These are phyloP conservation scores for Neodon shergylaensis DNA, from an alignment of 2,113 vertebrate genomes.

Conservation along the genomic window DNA sequence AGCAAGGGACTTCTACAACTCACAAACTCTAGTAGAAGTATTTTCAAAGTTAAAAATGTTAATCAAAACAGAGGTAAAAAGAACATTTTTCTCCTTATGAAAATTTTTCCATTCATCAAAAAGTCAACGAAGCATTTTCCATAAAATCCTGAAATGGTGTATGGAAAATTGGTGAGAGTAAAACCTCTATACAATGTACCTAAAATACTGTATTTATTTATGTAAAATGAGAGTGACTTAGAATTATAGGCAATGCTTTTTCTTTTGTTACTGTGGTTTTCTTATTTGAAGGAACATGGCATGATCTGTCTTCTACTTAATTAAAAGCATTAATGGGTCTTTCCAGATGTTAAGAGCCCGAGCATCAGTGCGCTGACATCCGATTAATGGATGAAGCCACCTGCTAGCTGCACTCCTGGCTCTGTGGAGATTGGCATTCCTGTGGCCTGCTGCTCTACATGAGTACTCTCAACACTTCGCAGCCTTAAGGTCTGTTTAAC, in stretches of 20 bases:
- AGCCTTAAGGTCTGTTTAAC: slow-evolving; percentile 93
- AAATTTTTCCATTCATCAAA: slow-evolving; percentile 80
- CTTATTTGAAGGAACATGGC: slow-evolving; percentile 86
- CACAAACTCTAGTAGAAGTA: slow-evolving; percentile 78
- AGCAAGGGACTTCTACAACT: too few species aligned
- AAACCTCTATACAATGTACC: slow-evolving; percentile 83
- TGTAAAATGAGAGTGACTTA: slow-evolving; percentile 86
- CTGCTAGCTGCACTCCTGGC: slow-evolving; percentile 95
- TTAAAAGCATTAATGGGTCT: slow-evolving; percentile 92
- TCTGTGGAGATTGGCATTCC: slow-evolving; percentile 95
- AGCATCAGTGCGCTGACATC: slow-evolving; percentile 92
- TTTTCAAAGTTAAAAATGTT: slow-evolving; percentile 80
- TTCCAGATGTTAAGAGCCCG: slow-evolving; percentile 90
- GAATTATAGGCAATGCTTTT: slow-evolving; percentile 86
- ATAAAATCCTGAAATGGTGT: slow-evolving; percentile 80
- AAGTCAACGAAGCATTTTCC: slow-evolving; percentile 75
- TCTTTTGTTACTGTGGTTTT: slow-evolving; percentile 81
- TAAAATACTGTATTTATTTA: slow-evolving; percentile 90
- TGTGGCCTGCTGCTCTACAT: slow-evolving; percentile 94
- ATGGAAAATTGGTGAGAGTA: slow-evolving; percentile 86
- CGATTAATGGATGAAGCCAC: slow-evolving; percentile 93
- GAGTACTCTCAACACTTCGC: slow-evolving; percentile 93
- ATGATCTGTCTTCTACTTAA: slow-evolving; percentile 90
- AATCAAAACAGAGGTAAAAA: slow-evolving; percentile 75
- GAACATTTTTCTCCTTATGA: slow-evolving; percentile 76